Evolutionary conservation across 2,888 invertebrate genomes (phyloP).

Genomic region (Acanthosoma haemorrhoidale): DNA sequence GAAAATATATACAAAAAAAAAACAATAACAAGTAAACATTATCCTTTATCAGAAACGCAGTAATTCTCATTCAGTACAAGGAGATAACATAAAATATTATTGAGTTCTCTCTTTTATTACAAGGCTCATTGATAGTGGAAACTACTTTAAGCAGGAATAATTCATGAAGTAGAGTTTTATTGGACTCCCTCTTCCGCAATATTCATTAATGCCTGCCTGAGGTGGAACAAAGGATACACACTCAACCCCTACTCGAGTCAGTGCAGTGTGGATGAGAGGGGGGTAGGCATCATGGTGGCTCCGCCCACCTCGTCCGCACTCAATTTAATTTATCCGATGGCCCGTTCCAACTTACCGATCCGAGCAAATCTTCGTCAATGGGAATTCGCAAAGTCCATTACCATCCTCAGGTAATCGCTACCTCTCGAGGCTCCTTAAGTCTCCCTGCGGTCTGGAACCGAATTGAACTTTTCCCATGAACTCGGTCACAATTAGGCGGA

Average conservation of each 20-base stretch:
- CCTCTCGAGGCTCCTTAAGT: too few species aligned
- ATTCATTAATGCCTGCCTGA: not conserved
- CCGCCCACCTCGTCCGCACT: not conserved
- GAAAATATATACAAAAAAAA: too few species aligned
- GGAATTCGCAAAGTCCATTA: not conserved
- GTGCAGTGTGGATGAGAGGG: too few species aligned
- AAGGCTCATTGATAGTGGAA: not conserved
- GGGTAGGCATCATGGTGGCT: too few species aligned
- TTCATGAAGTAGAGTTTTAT: not conserved
- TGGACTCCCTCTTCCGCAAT: not conserved
- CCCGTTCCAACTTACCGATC: not conserved
- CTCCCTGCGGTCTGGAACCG: too few species aligned
- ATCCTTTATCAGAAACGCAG: too few species aligned
- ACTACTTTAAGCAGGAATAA: not conserved
- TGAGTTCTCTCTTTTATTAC: not conserved
- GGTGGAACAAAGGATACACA: not conserved
- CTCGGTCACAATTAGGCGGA: not conserved
- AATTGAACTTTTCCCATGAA: conserved; percentile 1
- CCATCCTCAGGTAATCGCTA: too few species aligned
- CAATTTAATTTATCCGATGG: not conserved
- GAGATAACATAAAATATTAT: too few species aligned
- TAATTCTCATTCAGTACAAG: too few species aligned
- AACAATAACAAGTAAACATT: not conserved
- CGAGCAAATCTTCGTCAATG: not conserved
- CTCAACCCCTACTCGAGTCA: too few species aligned